Conservation (phyloP, 2,113 vertebrate species). For the Barbus barbus region DNA sequence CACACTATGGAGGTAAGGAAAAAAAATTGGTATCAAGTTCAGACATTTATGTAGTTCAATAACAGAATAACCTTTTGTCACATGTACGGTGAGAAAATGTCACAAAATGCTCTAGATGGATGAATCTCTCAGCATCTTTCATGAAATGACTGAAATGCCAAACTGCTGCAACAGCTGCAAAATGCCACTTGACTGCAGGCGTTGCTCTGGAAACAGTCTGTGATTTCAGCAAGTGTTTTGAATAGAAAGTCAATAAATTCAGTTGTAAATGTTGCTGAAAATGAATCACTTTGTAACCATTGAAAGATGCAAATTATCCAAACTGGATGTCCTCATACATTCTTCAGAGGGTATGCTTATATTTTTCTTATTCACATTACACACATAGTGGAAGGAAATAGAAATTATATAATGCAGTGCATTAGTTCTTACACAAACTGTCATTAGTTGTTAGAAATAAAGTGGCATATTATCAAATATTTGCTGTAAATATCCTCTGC, state of each 20-base stretch:
- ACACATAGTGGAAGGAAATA: not conserved
- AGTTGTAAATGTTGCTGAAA: not conserved
- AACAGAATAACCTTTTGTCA: not conserved
- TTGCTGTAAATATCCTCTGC: not conserved
- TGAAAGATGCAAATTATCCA: conserved; percentile 3
- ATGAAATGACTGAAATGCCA: conserved; percentile 23
- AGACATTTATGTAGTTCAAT: not conserved
- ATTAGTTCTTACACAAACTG: not conserved
- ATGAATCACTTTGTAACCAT: not conserved
- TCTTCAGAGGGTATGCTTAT: not conserved
- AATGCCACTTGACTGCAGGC: conserved; percentile 37
- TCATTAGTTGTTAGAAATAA: not conserved
- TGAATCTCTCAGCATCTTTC: conserved; percentile 22
- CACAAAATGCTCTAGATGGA: not conserved
- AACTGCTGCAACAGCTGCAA: conserved; percentile 10
- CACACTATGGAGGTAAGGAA: conserved; percentile 93
- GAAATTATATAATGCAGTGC: not conserved
- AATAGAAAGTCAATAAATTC: conserved; percentile 43
- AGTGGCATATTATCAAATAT: not conserved
- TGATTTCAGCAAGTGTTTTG: conserved; percentile 38
- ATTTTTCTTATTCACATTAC: not conserved
- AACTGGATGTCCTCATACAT: not conserved
- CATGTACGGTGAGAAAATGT: not conserved
- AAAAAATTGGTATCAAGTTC: not conserved
- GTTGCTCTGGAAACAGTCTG: conserved; percentile 58